Evolutionary conservation across 1,140 invertebrate species (phyloP).

Genomic region (Harlomillsia oculata): DNA sequence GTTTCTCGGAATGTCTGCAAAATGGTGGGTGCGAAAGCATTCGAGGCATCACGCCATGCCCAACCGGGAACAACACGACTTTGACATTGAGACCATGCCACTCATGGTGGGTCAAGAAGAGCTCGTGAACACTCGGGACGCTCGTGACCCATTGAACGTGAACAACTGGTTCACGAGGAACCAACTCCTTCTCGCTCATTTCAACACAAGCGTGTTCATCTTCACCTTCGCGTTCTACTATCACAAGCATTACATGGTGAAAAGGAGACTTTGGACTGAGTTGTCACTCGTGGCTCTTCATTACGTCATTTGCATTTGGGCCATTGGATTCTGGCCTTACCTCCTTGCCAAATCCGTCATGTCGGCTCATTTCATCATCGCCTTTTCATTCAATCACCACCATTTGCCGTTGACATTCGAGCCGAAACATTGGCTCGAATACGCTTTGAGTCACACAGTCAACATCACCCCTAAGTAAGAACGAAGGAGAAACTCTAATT

Average conservation of each 20-base stretch:
- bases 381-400: conserved; percentile 23
- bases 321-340: conserved; percentile 11
- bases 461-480: no score
- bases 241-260: not conserved
- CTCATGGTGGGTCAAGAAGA: not conserved
- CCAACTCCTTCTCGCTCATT: not conserved
- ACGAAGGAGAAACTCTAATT: no score
- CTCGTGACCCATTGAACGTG: not conserved
- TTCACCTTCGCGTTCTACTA: not conserved
- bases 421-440: conserved; percentile 26
- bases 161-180: conserved; percentile 4
- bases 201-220: not conserved
- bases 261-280: not conserved
- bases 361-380: conserved; percentile 17
- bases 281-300: conserved; percentile 12
- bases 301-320: not conserved
- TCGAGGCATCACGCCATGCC: conserved; percentile 20
- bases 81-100: conserved; percentile 9
- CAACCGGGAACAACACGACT: conserved; percentile 7
- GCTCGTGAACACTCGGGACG: not conserved
- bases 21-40: conserved; percentile 12
- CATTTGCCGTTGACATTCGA: conserved; percentile 21
- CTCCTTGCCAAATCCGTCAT: conserved; percentile 8
- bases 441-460: conserved; percentile 18
- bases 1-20: conserved; percentile 4